Percentiles rank a stretch among this genome's conserved stretches.
These are phyloP conservation scores for Pseudomyrmex gracilis DNA, from an alignment of 1,140 invertebrate species.

Conservation along the genomic window DNA sequence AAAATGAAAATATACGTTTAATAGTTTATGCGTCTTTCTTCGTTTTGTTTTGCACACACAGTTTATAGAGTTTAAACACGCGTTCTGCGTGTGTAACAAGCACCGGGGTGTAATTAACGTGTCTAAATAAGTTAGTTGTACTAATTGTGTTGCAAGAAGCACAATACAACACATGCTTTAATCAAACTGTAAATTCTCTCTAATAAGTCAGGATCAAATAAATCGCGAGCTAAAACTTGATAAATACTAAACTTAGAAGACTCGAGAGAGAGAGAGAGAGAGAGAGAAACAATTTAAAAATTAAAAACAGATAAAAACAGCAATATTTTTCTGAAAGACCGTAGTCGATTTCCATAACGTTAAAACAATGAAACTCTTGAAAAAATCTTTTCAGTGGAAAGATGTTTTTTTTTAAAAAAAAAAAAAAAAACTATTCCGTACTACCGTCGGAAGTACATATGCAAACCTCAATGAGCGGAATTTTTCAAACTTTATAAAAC, in stretches of 20 bases:
- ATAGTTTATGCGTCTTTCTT: not conserved
- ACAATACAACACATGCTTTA: conserved; percentile 17
- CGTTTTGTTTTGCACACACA: not conserved
- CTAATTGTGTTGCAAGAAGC: conserved; percentile 24
- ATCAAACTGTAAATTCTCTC: conserved; percentile 42
- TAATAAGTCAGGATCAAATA: conserved; percentile 14
- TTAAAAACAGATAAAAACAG: not conserved
- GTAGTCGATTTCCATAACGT: not conserved
- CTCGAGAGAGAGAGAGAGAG: not conserved
- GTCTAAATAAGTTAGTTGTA: conserved; percentile 17
- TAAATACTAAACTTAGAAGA: not conserved
- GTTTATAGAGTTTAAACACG: conserved; percentile 3
- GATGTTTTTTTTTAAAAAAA: too few species aligned
- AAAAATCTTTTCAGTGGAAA: not conserved
- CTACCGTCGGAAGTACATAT: not conserved
- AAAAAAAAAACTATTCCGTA: too few species aligned
- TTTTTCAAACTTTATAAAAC: conserved; percentile 15
- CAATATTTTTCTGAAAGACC: not conserved
- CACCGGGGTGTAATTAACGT: conserved; percentile 24
- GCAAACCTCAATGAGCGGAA: not conserved
- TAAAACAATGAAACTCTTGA: too few species aligned
- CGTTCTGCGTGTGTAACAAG: conserved; percentile 1
- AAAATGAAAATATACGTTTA: conserved; percentile 27
- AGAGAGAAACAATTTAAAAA: not conserved
- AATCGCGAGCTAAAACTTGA: conserved; percentile 14